These are phyloP conservation scores for Rhinopomastus cyanomelas DNA, from an alignment of 2,113 vertebrate species.

Conservation along the genomic window DNA sequence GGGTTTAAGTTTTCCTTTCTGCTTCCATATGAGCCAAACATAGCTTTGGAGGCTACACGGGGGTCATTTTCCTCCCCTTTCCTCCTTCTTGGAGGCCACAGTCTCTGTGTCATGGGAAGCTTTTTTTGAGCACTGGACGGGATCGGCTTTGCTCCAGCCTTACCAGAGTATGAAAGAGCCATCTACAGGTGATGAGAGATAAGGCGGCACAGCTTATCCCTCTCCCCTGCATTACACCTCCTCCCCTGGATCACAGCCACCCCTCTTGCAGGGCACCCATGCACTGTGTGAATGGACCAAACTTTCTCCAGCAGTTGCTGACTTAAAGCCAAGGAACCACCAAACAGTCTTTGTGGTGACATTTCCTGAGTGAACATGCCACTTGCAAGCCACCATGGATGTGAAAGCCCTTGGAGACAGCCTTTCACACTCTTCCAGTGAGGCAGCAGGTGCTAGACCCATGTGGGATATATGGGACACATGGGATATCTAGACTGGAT, in stretches of 20 bases:
- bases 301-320: neutral
- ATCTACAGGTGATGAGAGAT: conserved; percentile 56
- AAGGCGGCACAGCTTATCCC: neutral
- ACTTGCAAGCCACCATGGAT: neutral
- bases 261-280: neutral
- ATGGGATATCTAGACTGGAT: neutral
- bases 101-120: neutral
- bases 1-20: conserved; percentile 39
- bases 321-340: neutral
- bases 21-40: conserved; percentile 32
- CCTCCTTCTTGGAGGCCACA: neutral
- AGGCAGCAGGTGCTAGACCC: neutral
- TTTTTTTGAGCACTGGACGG: neutral
- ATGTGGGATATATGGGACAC: no score
- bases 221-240: neutral
- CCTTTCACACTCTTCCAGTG: neutral
- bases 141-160: neutral
- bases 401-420: neutral
- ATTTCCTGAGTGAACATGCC: neutral
- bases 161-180: conserved; percentile 42
- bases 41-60: conserved; percentile 39
- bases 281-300: neutral
- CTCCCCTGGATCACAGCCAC: neutral
- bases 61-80: conserved; percentile 35
- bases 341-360: neutral